Base-by-base conservation (phyloP, 2,113 vertebrate genomes). In the Gulo gulo region DNA sequence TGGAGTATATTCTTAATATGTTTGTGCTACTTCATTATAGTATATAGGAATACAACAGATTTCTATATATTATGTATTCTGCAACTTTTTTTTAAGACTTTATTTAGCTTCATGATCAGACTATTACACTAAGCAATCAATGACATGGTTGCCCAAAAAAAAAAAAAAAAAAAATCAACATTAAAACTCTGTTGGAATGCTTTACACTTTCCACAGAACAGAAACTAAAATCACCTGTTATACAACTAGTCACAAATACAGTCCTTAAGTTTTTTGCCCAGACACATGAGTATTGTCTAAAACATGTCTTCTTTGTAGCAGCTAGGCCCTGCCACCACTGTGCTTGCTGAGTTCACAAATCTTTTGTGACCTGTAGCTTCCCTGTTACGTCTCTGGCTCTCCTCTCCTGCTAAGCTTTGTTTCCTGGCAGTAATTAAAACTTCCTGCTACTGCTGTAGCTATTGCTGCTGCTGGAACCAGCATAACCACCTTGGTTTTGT, bases 361-460 rank as follows among this genome's bases (percentile, higher is more conserved):
- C 50, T 55, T 55, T 18, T 55, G 52, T 55, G 52, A 55, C 52
- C 52, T 55, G 16, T 55, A 55, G 52, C 52, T 18, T 18, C 16
- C 52, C 16, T 55, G 16, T 55, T 16, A 55, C 52, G 18, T 55
- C 52, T 55, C 69, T 88, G 98, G 98, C 99, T 99, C 99, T 99
- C 98, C 99, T 99, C 99, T 99, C 99, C 98, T 96, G 96, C 97
- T 99, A 99, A 99, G 99, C 99, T 99, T 98, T 99, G 99, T 99
- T 99, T 99, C 47, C 42, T 92, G 24, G 34, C 21, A 78, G 81
- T 45, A 61, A 74, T 99, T 97, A 99, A 98, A 99, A 99, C 69
- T 99, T 98, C 74, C 99, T 98, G 59, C 98, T 98, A 23, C 98
- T 98, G 45, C 99, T 99, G 55, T 98, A 98, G 61, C 98, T 98